These are phyloP conservation scores for Laodelphax striatellus DNA, from an alignment of 1,140 invertebrate species.

Conservation along the genomic window DNA sequence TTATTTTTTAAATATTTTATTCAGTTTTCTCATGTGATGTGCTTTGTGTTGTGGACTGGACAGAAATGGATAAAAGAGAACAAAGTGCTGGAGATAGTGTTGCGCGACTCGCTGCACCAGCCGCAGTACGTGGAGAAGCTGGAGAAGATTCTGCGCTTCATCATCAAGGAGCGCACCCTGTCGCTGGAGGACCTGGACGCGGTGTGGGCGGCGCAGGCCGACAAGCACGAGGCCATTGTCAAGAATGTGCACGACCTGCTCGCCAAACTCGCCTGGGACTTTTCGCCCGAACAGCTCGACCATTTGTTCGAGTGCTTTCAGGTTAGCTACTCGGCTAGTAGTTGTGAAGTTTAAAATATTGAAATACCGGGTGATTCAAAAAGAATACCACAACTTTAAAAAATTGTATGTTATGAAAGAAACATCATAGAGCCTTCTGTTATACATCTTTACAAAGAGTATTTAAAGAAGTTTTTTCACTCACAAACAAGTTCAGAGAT, in stretches of 20 bases:
- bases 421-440: no score
- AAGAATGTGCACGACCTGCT: slow-evolving; percentile 95
- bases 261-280: slow-evolving; percentile 96
- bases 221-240: slow-evolving; percentile 90
- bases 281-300: slow-evolving; percentile 92
- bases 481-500: no score
- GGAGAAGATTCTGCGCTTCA: slow-evolving; percentile 93
- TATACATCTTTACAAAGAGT: no score
- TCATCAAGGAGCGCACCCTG: slow-evolving; percentile 89
- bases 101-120: slow-evolving; percentile 91
- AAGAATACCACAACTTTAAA: no score
- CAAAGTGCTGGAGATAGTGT: slow-evolving; percentile 87
- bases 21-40: no score
- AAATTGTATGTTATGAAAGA: no score
- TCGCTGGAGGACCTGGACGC: slow-evolving; percentile 86
- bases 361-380: no score
- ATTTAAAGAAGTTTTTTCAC: no score
- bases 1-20: no score
- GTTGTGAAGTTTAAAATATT: no score
- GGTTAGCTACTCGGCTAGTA: no score
- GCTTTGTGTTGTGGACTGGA: no score
- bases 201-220: slow-evolving; percentile 91
- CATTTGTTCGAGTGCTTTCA: slow-evolving; percentile 97
- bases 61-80: slow-evolving; percentile 96
- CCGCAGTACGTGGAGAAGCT: slow-evolving; percentile 96